A percentile compares a stretch with the other conserved stretches of the same genome.
Conservation (phyloP, 2,113 vertebrate species). For the Oreochromis tanganicae region DNA sequence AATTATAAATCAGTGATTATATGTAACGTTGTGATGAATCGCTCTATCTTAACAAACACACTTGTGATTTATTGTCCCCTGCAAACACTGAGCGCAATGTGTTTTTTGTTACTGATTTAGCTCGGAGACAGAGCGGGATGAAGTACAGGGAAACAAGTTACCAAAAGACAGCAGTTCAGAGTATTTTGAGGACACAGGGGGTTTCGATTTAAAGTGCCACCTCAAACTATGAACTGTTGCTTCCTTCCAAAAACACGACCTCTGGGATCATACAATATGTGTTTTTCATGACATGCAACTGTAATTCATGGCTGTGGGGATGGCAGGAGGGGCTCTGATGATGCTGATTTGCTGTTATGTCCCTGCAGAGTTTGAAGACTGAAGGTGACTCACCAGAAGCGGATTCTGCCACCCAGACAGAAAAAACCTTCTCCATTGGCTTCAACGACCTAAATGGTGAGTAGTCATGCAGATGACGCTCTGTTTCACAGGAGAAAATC, state of each 20-base stretch:
- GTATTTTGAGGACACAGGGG: background rate
- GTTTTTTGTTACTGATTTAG: background rate
- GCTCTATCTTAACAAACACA: background rate
- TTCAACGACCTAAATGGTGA: slow-evolving; percentile 86
- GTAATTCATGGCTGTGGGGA: background rate
- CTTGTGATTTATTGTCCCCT: background rate
- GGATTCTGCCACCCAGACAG: slow-evolving; percentile 22
- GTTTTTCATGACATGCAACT: background rate
- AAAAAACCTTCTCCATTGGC: slow-evolving; percentile 77
- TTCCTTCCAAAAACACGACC: background rate
- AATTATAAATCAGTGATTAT: background rate
- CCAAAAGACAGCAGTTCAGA: background rate
- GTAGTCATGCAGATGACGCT: background rate
- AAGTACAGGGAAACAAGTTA: background rate
- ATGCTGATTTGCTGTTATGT: background rate
- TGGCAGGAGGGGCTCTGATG: background rate
- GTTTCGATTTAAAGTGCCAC: background rate
- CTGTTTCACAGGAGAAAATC: background rate
- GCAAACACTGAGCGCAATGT: background rate
- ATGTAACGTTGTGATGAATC: background rate
- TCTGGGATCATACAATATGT: background rate
- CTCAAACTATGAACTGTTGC: background rate
- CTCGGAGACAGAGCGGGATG: slow-evolving; percentile 11
- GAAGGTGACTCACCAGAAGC: slow-evolving; percentile 56
- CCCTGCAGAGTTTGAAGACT: slow-evolving; percentile 75